Evolutionary conservation across 2,113 vertebrate genomes (phyloP), one percentile per base, ranked within the genome.

Genomic region (Aepyceros melampus): DNA sequence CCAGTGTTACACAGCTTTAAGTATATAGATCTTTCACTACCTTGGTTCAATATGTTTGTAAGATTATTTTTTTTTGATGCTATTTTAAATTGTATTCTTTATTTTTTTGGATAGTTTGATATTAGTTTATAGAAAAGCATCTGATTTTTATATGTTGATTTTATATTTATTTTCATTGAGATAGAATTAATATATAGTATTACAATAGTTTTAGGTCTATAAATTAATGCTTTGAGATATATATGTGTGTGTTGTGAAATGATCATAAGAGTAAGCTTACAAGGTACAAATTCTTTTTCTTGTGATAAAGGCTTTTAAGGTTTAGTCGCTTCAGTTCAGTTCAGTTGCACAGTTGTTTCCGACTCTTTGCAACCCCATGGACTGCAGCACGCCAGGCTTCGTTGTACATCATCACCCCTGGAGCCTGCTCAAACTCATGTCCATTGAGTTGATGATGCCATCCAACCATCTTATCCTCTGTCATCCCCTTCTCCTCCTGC

Each of bases 291-390:
- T 84, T 40, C 5, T 55, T 84, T 56, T 56, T 40, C 82, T 40
- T 56, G 13, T 40, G 82, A 84, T 56, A 15, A 84, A 36, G 36
- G n/a, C 53, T 84, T 84, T 84, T 56, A 56, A 84, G n/a, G 40
- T 36, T 71, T 36, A 71, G n/a, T 71, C n/a, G 36, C 64, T 23
- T 71, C 19, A 36, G n/a, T 71, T 71, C 64, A 36, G 9, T 71
- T 71, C 64, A 71, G n/a, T 71, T 0, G 0, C 0, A 1, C n/a
- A 71, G 33, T 67, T 67, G 17, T 71, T 21, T 71, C 64, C 0
- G 2, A 71, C n/a, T 71, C n/a, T 36, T 36, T 36, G 17, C n/a
- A 71, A 11, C n/a, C 17, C 64, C n/a, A 6, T 21, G n/a, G 9
- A 21, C 64, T 71, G 17, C 16, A 71, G 33, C n/a, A 11, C 0